Conservation (phyloP, 2,113 vertebrate genomes). For the Amazona guildingii region DNA sequence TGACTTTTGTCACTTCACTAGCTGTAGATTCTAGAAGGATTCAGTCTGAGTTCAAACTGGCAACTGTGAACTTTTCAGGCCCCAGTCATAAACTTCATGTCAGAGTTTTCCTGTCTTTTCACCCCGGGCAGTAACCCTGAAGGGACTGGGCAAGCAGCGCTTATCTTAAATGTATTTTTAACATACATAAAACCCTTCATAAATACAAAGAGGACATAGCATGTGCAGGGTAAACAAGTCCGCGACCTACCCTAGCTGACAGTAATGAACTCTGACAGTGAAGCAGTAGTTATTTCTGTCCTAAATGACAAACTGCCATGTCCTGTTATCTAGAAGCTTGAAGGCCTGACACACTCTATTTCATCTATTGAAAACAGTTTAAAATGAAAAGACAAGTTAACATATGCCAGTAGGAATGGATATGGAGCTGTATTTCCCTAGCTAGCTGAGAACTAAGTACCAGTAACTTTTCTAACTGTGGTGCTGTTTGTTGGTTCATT, state of each 20-base stretch:
- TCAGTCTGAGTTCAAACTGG: not conserved
- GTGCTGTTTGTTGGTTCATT: not conserved
- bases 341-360: slow-evolving; percentile 48
- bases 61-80: not conserved
- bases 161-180: not conserved
- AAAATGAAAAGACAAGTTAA: slow-evolving; percentile 38
- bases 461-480: not conserved
- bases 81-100: not conserved
- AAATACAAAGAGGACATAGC: not conserved
- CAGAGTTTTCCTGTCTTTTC: not conserved
- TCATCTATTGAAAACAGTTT: slow-evolving; percentile 28
- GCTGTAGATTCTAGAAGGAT: not conserved
- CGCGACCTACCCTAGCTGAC: not conserved
- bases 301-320: slow-evolving; percentile 57
- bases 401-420: not conserved
- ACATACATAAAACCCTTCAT: not conserved
- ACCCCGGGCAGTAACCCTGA: not conserved
- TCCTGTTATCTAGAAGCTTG: slow-evolving; percentile 44
- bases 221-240: not conserved
- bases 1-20: not conserved
- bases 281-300: slow-evolving; percentile 56
- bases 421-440: not conserved
- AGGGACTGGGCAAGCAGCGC: not conserved
- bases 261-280: slow-evolving; percentile 50
- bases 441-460: not conserved